Evolutionary conservation across 2,888 invertebrate genomes (phyloP), one percentile per base, ranked within the genome.

Genomic region (Argynnis bischoffii): DNA sequence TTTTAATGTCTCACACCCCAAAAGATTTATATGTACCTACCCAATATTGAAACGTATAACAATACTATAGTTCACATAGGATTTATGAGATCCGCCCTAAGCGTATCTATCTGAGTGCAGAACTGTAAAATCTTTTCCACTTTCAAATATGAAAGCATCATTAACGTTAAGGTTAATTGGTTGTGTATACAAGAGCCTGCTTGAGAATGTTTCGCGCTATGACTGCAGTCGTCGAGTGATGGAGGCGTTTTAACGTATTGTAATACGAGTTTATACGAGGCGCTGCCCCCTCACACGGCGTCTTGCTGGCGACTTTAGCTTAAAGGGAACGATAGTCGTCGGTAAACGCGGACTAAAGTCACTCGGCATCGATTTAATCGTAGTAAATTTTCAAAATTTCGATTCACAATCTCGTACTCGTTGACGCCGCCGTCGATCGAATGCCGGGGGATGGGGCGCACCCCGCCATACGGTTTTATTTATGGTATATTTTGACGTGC

Each of bases 401-500:
- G 78, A 81, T 81, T 79, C 77, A 75, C 74, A 75, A 77, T 77
- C 77, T 69, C 80, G 78, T 81, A 81, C 79, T 79, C 79, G 80
- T 74, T 76, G 72, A 72, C 79, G 76, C 72, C 70, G 74, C 77
- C 76, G 74, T 68, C 81, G 81, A 85, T 83, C 82, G 85, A 81
- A 84, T 81, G 80, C 74, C 73, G 77, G 78, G 79, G 79, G 74
- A 77, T 78, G 82, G 79, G 83, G 81, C 84, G 79, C 82, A 81
- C 85, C 86, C 88, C 84, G 81, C 83, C 84, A 81, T 83, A 85
- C 85, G 81, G 81, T 81, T 87, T 89, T 90, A 92, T 92, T 92
- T 92, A 90, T 88, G 89, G 87, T 88, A 85, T 91, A 92, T 91
- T 92, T 91, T 92, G 92, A 92, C 92, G 88, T 92, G 84, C 78